Evolutionary conservation across 2,888 invertebrate genomes (phyloP), one percentile per base, ranked within the genome.

Genomic region (Lepidocyrtoides sp.): DNA sequence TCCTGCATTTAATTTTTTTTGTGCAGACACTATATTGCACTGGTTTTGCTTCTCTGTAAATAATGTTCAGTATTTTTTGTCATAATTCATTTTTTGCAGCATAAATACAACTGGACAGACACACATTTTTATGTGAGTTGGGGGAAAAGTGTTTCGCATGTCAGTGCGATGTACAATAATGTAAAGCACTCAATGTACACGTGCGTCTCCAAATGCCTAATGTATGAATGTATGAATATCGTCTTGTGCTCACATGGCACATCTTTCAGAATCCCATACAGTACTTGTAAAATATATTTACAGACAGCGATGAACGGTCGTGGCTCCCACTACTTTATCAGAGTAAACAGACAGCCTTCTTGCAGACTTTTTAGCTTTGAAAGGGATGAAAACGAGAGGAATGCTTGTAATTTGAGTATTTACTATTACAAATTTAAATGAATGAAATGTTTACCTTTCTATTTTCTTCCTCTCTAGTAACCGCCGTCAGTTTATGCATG

Each of bases 371-470:
- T 69, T 20, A 12, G 23, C 26, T 7, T 26, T 23, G 26, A 60
- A 60, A 26, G 60, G 54, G 63, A 32, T 2, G 63, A 66, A 66
- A 41, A 8, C n/a, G n/a, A n/a, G n/a, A n/a, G n/a, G 41, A 69
- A 69, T 20, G 36, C 12, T n/a, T 41, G 36, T 69, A 26, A 69
- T 69, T 32, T 69, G 69, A 69, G 41, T 17, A 36, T 41, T 69
- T 69, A 4, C 69, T 41, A 69, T 41, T 17, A 8, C 12, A 5
- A 41, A 69, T n/a, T 69, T 2, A 20, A 82, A 82, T 82, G 82
- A 82, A 82, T 82, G 83, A 83, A 83, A 44, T 83, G 54, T 77
- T 77, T 77, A 54, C 29, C 77, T 77, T 77, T 26, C 41, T 41
- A 12, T 26, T 4, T 60, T 10, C 60, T 2, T 26, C 26, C 26